These are phyloP conservation scores for Lydus trimaculatus DNA, from an alignment of 2,888 invertebrate genomes.

Conservation along the genomic window DNA sequence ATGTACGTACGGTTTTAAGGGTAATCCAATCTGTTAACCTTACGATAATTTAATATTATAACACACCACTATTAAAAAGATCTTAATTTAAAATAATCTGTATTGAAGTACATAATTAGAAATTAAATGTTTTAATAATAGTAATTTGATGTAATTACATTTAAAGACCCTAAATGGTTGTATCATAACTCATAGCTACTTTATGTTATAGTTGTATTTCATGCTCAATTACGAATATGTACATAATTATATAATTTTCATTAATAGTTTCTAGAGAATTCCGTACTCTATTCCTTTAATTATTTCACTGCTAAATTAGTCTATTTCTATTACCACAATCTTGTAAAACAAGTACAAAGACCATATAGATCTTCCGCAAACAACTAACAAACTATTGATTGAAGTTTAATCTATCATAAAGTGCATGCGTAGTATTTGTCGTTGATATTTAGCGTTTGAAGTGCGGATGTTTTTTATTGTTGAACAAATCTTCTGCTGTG, in stretches of 20 bases:
- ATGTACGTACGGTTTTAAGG: no score
- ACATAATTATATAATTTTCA: background rate
- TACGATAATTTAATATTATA: background rate
- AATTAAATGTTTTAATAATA: background rate
- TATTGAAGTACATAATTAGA: background rate
- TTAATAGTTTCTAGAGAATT: background rate
- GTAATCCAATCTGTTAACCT: no score
- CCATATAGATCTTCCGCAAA: background rate
- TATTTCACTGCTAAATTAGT: background rate
- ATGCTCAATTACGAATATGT: background rate
- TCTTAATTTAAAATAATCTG: background rate
- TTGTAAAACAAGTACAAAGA: no score
- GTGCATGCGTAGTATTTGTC: background rate
- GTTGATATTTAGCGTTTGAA: background rate
- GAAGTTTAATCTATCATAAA: no score
- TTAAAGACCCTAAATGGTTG: background rate
- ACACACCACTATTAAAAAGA: background rate
- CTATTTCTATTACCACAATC: background rate
- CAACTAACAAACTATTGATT: background rate
- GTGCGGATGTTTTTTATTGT: background rate
- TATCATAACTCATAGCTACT: background rate
- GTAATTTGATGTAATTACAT: background rate
- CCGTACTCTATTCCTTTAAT: background rate
- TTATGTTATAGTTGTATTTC: background rate
- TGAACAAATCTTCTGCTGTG: no score